Percentiles rank a stretch among this genome's conserved stretches.
Evolutionary conservation across 2,113 vertebrate species (phyloP).

Genomic region (Bubo scandiacus): DNA sequence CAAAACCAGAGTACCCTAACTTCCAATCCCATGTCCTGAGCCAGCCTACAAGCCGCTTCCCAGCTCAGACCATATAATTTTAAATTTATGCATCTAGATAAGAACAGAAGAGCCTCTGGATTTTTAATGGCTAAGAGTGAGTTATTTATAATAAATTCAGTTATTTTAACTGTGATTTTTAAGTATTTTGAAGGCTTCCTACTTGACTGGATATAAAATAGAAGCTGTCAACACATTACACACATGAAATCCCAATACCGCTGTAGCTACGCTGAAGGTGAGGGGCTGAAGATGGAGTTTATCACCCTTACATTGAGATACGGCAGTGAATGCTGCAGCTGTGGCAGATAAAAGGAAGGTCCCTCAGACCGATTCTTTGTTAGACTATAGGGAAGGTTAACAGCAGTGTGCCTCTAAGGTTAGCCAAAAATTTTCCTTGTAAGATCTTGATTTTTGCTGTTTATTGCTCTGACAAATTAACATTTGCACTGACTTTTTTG

Average conservation of each 20-base stretch:
- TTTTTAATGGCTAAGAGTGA: neutral
- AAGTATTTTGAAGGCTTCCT: neutral
- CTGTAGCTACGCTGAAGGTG: neutral
- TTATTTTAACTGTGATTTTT: neutral
- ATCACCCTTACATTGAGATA: neutral
- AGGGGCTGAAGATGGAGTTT: neutral
- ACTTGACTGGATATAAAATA: neutral
- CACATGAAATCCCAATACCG: neutral
- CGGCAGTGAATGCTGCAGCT: neutral
- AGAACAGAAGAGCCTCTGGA: neutral
- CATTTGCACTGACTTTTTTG: neutral
- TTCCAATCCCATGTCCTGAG: neutral
- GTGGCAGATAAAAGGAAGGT: neutral
- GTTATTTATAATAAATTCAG: neutral
- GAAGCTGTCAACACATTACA: neutral
- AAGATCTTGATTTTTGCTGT: neutral
- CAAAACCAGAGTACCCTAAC: neutral
- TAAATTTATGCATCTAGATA: neutral
- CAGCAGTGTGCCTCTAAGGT: neutral
- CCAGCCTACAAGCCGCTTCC: neutral
- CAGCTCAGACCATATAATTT: neutral
- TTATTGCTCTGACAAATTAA: neutral
- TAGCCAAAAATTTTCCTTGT: neutral
- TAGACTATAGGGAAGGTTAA: neutral
- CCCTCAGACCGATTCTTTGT: neutral